Percentiles rank a stretch among this genome's conserved stretches.
Evolutionary conservation across 2,113 vertebrate species (phyloP).

Genomic region (Sebastes fasciatus): DNA sequence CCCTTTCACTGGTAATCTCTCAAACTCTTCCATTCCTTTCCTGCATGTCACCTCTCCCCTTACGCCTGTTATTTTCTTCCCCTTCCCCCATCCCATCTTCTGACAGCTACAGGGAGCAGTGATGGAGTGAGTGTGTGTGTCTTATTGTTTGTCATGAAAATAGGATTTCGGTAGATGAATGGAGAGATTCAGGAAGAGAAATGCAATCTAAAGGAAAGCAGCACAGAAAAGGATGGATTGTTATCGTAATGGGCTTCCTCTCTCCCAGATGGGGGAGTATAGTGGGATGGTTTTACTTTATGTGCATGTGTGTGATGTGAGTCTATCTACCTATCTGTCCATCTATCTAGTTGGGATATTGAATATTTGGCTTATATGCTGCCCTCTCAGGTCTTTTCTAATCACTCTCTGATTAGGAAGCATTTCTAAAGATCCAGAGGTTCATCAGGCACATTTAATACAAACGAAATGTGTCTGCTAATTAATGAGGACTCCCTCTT

Average conservation of each 20-base stretch:
- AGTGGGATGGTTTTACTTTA: slow-evolving; percentile 36
- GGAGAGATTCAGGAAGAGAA: slow-evolving; percentile 73
- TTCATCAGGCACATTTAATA: slow-evolving; percentile 52
- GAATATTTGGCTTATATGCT: background rate
- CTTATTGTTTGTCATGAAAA: slow-evolving; percentile 82
- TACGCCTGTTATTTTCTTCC: slow-evolving; percentile 53
- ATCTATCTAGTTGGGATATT: background rate
- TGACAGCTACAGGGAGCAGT: slow-evolving; percentile 70
- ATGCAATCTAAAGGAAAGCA: slow-evolving; percentile 75
- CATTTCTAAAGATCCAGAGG: slow-evolving; percentile 28
- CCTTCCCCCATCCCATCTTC: slow-evolving; percentile 13
- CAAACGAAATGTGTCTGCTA: slow-evolving; percentile 43
- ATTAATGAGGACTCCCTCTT: slow-evolving; percentile 49
- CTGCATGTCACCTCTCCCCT: slow-evolving; percentile 45
- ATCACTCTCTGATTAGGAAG: slow-evolving; percentile 44
- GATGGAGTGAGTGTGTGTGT: slow-evolving; percentile 76
- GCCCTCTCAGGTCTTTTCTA: slow-evolving; percentile 24
- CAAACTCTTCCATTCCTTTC: slow-evolving; percentile 65
- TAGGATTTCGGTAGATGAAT: slow-evolving; percentile 79
- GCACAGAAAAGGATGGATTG: slow-evolving; percentile 73
- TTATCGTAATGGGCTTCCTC: slow-evolving; percentile 60
- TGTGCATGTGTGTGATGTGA: slow-evolving; percentile 30
- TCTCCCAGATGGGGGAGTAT: slow-evolving; percentile 37
- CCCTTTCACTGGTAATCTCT: slow-evolving; percentile 52
- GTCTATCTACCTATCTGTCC: slow-evolving; percentile 6